Evolutionary conservation across 2,113 vertebrate species (phyloP).

Genomic region (Chaetodon auriga): DNA sequence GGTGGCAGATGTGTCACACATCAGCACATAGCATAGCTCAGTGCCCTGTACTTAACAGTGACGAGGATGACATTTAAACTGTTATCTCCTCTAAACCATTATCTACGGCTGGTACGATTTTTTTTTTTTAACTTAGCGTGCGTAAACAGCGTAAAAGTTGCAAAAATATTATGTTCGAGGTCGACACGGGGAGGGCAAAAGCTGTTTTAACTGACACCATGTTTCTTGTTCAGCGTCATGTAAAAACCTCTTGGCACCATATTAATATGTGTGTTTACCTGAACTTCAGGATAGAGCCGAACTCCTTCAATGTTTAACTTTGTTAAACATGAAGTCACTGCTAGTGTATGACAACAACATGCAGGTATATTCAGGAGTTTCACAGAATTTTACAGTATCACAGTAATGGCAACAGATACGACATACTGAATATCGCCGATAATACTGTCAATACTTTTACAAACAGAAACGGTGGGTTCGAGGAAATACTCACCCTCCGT

Average conservation of each 20-base stretch:
- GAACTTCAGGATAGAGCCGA: background rate
- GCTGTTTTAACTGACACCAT: background rate
- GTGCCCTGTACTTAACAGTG: background rate
- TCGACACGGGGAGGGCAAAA: background rate
- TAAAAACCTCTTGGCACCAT: background rate
- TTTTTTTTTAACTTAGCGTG: background rate
- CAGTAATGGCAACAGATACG: background rate
- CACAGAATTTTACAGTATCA: background rate
- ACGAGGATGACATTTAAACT: background rate
- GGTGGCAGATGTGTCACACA: background rate
- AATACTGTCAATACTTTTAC: background rate
- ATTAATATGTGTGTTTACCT: background rate
- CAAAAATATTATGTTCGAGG: background rate
- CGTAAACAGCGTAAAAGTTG: too few relatives aligned
- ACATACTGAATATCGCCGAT: accelerated
- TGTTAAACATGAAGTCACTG: too few relatives aligned
- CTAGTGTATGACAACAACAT: background rate
- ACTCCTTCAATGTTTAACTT: background rate
- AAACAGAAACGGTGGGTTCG: accelerated
- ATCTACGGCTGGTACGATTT: too few relatives aligned
- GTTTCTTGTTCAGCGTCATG: background rate
- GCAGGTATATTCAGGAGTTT: background rate
- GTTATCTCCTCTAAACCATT: background rate
- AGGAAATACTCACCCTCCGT: slow-evolving; percentile 64
- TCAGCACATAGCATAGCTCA: background rate